Conservation (phyloP, 2,113 vertebrate species). For the Caranx ignobilis region DNA sequence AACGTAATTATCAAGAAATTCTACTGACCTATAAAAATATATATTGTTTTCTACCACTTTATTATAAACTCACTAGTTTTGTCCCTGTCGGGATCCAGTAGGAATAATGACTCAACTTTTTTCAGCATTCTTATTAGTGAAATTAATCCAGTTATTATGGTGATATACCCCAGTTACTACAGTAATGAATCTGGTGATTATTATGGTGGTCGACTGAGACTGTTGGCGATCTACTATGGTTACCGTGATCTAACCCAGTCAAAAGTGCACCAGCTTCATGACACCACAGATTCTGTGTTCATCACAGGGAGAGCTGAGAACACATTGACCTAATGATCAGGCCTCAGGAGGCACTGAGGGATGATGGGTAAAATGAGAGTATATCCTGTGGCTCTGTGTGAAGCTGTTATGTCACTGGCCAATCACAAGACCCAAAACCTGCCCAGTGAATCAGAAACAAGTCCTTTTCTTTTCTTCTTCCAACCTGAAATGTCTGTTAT, state of each 20-base stretch:
- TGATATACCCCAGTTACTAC: too few relatives aligned
- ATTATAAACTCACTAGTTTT: too few relatives aligned
- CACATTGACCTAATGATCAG: constrained; percentile 3
- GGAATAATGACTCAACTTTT: too few relatives aligned
- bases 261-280: background rate
- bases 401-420: constrained; percentile 19
- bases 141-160: too few relatives aligned
- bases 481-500: constrained; percentile 13
- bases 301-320: background rate
- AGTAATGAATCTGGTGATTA: too few relatives aligned
- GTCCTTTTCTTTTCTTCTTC: background rate
- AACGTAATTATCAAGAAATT: too few relatives aligned
- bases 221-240: background rate
- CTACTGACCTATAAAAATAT: too few relatives aligned
- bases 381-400: constrained; percentile 15
- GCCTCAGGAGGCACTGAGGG: constrained; percentile 31
- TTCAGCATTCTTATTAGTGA: too few relatives aligned
- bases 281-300: background rate
- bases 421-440: constrained; percentile 29
- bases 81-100: too few relatives aligned
- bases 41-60: too few relatives aligned
- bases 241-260: background rate
- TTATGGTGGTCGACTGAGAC: too few relatives aligned
- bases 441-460: constrained; percentile 31
- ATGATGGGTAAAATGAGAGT: constrained; percentile 47